These are phyloP conservation scores for Cryptoprocta ferox DNA, from an alignment of 2,797 vertebrate species.

Conservation along the genomic window DNA sequence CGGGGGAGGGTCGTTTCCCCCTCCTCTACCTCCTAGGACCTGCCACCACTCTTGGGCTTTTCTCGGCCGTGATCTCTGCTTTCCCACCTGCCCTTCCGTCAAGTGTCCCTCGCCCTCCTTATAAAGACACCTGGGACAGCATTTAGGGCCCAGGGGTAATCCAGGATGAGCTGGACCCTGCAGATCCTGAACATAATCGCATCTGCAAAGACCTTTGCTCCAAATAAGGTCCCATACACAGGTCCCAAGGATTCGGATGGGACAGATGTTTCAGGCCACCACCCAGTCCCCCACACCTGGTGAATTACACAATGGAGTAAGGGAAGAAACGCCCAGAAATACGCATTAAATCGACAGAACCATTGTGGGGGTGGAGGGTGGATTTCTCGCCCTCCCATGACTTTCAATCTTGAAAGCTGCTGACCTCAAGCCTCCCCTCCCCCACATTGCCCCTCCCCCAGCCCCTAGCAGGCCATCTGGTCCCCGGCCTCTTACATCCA, in stretches of 20 bases:
- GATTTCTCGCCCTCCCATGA: rapidly evolving
- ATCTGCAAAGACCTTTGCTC: too few species aligned
- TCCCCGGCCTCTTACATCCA: rapidly evolving
- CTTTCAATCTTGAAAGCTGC: rapidly evolving
- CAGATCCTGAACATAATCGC: too few species aligned
- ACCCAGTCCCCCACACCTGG: rapidly evolving
- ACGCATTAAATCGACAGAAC: rapidly evolving
- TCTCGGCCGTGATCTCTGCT: rapidly evolving
- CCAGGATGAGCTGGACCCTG: background rate
- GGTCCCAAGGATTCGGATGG: background rate
- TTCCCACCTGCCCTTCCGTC: too few species aligned
- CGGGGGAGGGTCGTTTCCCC: rapidly evolving
- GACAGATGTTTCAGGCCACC: rapidly evolving
- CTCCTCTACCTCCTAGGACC: background rate
- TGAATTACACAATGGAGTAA: background rate
- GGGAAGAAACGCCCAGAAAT: too few species aligned
- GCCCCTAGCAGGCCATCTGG: too few species aligned
- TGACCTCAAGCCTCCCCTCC: background rate
- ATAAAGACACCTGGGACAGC: too few species aligned
- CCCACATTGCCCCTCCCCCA: too few species aligned
- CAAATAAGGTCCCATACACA: too few species aligned
- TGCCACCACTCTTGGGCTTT: rapidly evolving
- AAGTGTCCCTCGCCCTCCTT: too few species aligned
- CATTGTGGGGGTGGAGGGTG: background rate
- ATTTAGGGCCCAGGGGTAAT: too few species aligned